Conservation (phyloP, 2,797 vertebrate genomes). For the Oophaga sylvatica region DNA sequence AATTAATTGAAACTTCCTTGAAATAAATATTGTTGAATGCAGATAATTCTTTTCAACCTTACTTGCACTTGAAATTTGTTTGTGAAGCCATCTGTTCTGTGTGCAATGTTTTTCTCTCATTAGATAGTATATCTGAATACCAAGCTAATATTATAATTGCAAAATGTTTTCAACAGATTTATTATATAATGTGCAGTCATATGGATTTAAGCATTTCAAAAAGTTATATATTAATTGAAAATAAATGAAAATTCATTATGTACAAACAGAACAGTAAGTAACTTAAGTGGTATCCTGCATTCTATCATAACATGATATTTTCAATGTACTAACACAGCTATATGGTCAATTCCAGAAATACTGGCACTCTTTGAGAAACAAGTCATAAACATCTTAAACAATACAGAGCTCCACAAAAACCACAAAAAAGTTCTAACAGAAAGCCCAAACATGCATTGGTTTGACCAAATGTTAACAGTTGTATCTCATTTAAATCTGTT, state of each 20-base stretch:
- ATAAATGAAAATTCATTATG: neutral
- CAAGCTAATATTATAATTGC: conserved; percentile 26
- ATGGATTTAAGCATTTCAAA: neutral
- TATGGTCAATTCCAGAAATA: neutral
- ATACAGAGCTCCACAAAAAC: too few relatives aligned
- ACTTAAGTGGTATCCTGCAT: neutral
- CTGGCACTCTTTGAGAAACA: too few relatives aligned
- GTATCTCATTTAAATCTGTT: too few relatives aligned
- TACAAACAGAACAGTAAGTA: neutral
- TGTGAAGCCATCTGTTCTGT: conserved; percentile 74
- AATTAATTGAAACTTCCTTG: conserved; percentile 24
- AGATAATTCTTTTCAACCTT: conserved; percentile 77
- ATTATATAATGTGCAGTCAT: neutral
- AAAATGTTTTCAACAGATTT: conserved; percentile 19
- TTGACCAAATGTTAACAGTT: too few relatives aligned
- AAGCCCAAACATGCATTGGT: too few relatives aligned
- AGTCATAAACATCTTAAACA: too few relatives aligned
- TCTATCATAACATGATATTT: neutral
- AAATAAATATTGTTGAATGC: conserved; percentile 47
- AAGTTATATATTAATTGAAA: neutral
- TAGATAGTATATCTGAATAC: conserved; percentile 33
- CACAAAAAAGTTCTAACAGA: too few relatives aligned
- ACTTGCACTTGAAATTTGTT: conserved; percentile 77
- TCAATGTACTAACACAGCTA: neutral
- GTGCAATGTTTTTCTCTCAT: conserved; percentile 16